Evolutionary conservation across 2,113 vertebrate genomes (phyloP).

Genomic region (Cyrtonyx montezumae): DNA sequence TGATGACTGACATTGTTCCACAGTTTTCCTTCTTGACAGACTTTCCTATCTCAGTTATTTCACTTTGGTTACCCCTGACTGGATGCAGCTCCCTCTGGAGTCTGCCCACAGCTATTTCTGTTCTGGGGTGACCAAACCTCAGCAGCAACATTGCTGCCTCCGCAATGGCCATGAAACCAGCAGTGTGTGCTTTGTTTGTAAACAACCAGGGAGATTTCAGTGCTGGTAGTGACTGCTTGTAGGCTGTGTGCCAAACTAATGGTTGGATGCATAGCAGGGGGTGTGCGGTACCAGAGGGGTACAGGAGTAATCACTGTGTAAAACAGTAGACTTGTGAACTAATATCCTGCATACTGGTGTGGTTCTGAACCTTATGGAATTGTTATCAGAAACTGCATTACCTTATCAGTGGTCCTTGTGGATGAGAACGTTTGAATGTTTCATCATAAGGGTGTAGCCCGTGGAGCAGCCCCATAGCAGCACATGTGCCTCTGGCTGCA

Average conservation of each 20-base stretch:
- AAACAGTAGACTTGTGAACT: neutral
- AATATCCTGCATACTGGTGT: neutral
- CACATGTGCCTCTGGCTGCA: accelerated
- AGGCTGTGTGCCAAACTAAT: neutral
- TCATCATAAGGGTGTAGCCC: neutral
- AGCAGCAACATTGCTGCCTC: neutral
- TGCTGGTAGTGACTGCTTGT: neutral
- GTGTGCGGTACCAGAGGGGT: neutral
- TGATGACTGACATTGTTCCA: neutral
- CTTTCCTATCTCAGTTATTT: neutral
- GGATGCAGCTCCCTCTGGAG: neutral
- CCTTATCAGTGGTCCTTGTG: neutral
- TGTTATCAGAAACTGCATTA: neutral
- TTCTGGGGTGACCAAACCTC: neutral
- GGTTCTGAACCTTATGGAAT: neutral
- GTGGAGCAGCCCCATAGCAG: neutral
- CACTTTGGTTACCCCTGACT: neutral
- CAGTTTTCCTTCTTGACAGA: neutral
- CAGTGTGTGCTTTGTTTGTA: neutral
- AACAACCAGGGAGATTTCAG: neutral
- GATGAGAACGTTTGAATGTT: neutral
- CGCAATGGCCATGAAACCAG: neutral
- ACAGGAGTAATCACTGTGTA: neutral
- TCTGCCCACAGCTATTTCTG: neutral
- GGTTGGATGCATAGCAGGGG: neutral